A percentile compares a stretch with the other conserved stretches of the same genome.
These are phyloP conservation scores for Drosophila subpulchrella DNA, from an alignment of 1,140 invertebrate genomes.

Conservation along the genomic window DNA sequence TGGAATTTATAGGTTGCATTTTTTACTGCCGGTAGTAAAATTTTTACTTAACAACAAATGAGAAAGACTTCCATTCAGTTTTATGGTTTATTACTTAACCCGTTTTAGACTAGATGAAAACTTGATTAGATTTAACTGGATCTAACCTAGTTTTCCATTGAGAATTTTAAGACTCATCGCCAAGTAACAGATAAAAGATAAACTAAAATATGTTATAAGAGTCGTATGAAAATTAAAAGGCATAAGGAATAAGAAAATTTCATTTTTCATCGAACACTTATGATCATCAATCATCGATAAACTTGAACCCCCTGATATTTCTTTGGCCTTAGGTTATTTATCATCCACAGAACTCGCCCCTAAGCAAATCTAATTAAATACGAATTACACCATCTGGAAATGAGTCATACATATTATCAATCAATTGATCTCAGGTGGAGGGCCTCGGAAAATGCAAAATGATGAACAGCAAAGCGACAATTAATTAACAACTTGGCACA, in stretches of 20 bases:
- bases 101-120: conserved; percentile 5
- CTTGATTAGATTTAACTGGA: background rate
- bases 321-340: conserved; percentile 17
- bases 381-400: conserved; percentile 1
- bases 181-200: too few species aligned
- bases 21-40: conserved; percentile 10
- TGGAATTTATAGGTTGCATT: background rate
- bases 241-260: background rate
- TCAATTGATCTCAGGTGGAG: conserved; percentile 9
- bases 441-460: conserved; percentile 7
- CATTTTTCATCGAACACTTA: background rate
- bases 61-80: conserved; percentile 14
- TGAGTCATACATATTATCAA: conserved; percentile 21
- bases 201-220: too few species aligned
- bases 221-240: too few species aligned
- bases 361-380: conserved; percentile 3
- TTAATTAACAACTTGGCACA: conserved; percentile 38
- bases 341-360: conserved; percentile 6
- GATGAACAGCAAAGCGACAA: conserved; percentile 23
- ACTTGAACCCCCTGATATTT: background rate
- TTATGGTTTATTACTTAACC: background rate
- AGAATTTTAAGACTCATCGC: background rate
- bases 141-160: background rate
- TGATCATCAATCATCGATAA: conserved; percentile 21
- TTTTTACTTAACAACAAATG: background rate